phyloP scores from a whole-genome alignment of 2,888 invertebrate genomes.

The Noctua fimbriata region DNA sequence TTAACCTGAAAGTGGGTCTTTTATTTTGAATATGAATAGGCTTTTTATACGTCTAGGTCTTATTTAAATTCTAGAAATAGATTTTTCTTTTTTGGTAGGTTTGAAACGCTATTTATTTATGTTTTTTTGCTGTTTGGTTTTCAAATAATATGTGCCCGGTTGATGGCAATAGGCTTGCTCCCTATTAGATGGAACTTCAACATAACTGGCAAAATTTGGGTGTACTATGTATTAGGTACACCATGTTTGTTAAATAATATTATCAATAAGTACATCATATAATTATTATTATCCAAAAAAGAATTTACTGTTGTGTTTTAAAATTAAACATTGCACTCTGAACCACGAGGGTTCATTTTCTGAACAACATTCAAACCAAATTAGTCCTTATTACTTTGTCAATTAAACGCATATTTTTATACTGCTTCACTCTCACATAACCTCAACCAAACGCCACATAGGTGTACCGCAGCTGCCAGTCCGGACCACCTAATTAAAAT shows the following conservation, averaged over 20 bases:
- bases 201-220: too few species aligned
- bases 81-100: not conserved
- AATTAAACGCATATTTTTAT: not conserved
- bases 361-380: not conserved
- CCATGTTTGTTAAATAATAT: too few species aligned
- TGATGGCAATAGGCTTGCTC: too few species aligned
- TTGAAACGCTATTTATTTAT: not conserved
- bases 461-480: conserved; percentile 55
- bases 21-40: conserved; percentile 48
- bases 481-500: conserved; percentile 88
- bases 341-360: not conserved
- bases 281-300: not conserved
- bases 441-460: conserved; percentile 58
- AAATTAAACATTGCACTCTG: not conserved
- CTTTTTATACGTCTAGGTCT: conserved; percentile 32
- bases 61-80: conserved; percentile 44
- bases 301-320: not conserved
- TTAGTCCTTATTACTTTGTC: not conserved
- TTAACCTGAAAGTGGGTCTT: conserved; percentile 42
- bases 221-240: too few species aligned
- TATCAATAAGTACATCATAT: too few species aligned
- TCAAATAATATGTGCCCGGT: too few species aligned
- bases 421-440: conserved; percentile 59
- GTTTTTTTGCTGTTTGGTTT: too few species aligned
- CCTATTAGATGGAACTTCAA: too few species aligned